Conservation (phyloP, 2,888 invertebrate genomes). For the Prosopocoilus inquinatus region DNA sequence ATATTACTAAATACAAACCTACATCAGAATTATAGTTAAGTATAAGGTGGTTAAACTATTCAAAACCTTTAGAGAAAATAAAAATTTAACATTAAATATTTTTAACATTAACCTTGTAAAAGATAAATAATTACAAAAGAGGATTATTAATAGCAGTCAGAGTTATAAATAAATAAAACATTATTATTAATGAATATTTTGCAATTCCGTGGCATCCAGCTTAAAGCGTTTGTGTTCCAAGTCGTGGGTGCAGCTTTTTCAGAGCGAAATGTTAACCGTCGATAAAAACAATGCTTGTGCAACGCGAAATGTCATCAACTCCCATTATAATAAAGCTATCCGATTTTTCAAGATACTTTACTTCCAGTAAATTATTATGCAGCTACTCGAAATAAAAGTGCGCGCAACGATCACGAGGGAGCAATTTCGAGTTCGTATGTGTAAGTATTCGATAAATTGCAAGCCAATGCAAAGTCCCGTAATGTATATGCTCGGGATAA, state of each 20-base stretch:
- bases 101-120: no score
- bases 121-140: no score
- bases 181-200: conserved; percentile 10
- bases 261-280: conserved; percentile 6
- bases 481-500: neutral
- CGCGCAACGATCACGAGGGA: neutral
- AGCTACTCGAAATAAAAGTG: conserved; percentile 1
- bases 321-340: conserved; percentile 4
- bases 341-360: neutral
- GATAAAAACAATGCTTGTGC: conserved; percentile 4
- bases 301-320: conserved; percentile 13
- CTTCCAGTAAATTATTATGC: conserved; percentile 4
- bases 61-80: no score
- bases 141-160: no score
- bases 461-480: neutral
- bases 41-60: no score
- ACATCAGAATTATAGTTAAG: no score
- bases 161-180: neutral
- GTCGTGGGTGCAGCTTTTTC: conserved; percentile 10
- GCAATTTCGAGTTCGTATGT: neutral
- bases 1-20: no score
- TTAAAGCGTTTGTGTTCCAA: conserved; percentile 6
- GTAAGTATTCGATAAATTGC: neutral
- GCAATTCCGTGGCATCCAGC: conserved; percentile 6
- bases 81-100: no score